Evolutionary conservation across 2,113 vertebrate genomes (phyloP).

Genomic region (Spermophilus dauricus): DNA sequence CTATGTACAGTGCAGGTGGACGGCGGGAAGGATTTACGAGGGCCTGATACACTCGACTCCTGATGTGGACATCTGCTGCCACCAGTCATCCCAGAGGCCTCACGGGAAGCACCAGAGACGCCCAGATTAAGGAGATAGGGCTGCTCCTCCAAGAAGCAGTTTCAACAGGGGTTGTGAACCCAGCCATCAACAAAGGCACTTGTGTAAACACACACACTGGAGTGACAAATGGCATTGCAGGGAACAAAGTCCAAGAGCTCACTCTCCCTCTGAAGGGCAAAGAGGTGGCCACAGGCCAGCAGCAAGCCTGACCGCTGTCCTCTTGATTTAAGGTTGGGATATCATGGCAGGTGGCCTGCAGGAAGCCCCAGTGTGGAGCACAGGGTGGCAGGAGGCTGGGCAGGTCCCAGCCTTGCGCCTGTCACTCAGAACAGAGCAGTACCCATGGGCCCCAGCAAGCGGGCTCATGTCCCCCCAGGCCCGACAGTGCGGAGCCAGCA

Average conservation of each 20-base stretch:
- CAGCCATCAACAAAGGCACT: background rate
- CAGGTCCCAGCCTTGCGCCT: too few relatives aligned
- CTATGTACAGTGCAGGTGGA: fast-evolving
- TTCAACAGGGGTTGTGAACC: slow-evolving; percentile 38
- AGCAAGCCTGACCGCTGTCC: background rate
- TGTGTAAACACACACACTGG: slow-evolving; percentile 42
- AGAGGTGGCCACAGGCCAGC: background rate
- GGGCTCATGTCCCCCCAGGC: background rate
- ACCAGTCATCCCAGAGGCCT: background rate
- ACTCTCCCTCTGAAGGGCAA: background rate
- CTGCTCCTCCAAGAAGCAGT: background rate
- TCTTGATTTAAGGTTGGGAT: background rate
- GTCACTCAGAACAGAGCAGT: too few relatives aligned
- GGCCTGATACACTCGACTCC: background rate
- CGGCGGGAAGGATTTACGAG: fast-evolving
- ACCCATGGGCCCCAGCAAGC: fast-evolving
- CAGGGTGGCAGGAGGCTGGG: too few relatives aligned
- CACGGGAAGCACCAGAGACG: background rate
- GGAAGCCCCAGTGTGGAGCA: background rate
- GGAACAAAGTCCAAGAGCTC: background rate
- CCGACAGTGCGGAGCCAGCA: background rate
- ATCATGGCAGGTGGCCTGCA: background rate
- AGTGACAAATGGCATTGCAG: background rate
- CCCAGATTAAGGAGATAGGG: background rate
- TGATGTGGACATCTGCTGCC: background rate